phyloP scores from a whole-genome alignment of 2,888 invertebrate species.

The Drosophila neotestacea region DNA sequence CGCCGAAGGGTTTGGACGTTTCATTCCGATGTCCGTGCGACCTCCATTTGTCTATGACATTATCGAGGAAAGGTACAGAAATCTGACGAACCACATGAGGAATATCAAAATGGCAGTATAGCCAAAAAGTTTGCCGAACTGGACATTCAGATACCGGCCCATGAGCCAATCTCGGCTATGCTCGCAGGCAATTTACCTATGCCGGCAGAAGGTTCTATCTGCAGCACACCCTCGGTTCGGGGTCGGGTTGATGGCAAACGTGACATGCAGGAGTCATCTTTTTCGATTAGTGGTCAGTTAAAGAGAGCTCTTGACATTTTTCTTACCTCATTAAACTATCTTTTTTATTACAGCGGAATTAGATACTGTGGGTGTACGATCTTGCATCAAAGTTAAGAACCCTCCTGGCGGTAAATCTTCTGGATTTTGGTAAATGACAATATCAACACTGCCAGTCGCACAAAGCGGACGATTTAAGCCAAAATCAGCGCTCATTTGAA shows the following conservation, averaged over 20 bases:
- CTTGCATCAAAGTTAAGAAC: slow-evolving; percentile 94
- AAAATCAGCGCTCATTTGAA: slow-evolving; percentile 39
- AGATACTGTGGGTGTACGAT: slow-evolving; percentile 90
- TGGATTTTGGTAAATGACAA: slow-evolving; percentile 90
- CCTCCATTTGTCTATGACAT: slow-evolving; percentile 91
- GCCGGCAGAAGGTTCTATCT: slow-evolving; percentile 86
- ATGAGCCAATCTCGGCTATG: slow-evolving; percentile 77
- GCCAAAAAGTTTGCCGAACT: slow-evolving; percentile 79
- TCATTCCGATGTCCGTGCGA: slow-evolving; percentile 91
- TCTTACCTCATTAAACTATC: background rate
- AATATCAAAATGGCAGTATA: slow-evolving; percentile 61
- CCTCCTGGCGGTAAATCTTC: slow-evolving; percentile 96
- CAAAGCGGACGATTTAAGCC: slow-evolving; percentile 27
- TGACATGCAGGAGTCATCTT: slow-evolving; percentile 95
- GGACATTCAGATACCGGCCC: slow-evolving; percentile 83
- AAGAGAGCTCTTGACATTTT: background rate
- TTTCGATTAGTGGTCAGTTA: slow-evolving; percentile 95
- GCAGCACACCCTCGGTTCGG: slow-evolving; percentile 85
- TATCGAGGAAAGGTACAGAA: slow-evolving; percentile 74
- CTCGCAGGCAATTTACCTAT: slow-evolving; percentile 65
- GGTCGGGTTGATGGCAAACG: slow-evolving; percentile 91
- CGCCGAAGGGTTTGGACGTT: slow-evolving; percentile 95
- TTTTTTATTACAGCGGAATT: slow-evolving; percentile 88
- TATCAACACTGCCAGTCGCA: slow-evolving; percentile 23
- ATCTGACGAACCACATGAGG: slow-evolving; percentile 52